Evolutionary conservation across 2,888 invertebrate species (phyloP), one percentile per base, ranked within the genome.

Genomic region (Dynastes grantii): DNA sequence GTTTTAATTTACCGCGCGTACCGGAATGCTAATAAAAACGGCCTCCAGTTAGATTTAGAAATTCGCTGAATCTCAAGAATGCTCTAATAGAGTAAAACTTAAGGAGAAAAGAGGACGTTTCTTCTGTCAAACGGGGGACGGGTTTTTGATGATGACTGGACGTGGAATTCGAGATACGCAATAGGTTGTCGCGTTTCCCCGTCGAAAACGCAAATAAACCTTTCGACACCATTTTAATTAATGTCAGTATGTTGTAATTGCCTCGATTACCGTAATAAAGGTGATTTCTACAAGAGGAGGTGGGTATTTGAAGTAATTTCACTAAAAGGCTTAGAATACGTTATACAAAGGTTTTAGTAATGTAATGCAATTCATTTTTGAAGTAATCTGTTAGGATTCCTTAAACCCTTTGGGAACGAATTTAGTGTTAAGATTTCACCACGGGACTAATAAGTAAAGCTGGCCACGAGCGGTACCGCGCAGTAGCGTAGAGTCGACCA

Each of bases 11-110:
- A 68, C 49, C 22, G 45, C 45, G 27, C n/a, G 27, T 4, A 11
- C 22, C 22, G 49, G 49, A 68, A 68, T 68, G 45, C 68, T 27
- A 27, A 68, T 68, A 68, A 68, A 68, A 68, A 68, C 68, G 63
- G 68, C 5, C 49, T 49, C 49, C 9, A 49, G 16, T 49, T 68
- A 68, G 51, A 68, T 68, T 68, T 51, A 51, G 51, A 68, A 68
- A 22, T 68, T 68, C 68, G 29, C 68, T 51, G 68, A 51, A 68
- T 68, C 49, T 51, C 49, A 29, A 51, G 29, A 68, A 68, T 49
- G 49, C 49, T 49, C 27, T 68, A 49, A 68, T 51, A 51, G 68
- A 68, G 49, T 68, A 68, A 51, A 68, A 29, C 68, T 49, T 8
- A 68, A 27, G 51, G 4, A 6, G n/a, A 51, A 45, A 45, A 49